Conservation (phyloP, 1,140 invertebrate genomes). For the Charaxes varanes region DNA sequence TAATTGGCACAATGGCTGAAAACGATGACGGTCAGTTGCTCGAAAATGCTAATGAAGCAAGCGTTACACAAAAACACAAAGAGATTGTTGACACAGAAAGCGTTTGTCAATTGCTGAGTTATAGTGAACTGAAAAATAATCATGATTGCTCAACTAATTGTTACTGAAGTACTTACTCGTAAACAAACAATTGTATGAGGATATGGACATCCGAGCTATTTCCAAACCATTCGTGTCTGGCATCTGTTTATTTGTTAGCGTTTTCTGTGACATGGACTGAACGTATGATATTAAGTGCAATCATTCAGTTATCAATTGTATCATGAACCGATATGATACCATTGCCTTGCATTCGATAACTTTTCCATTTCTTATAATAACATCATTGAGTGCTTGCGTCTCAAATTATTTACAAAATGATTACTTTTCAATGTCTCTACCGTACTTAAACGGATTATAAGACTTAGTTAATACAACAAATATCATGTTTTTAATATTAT, state of each 20-base stretch:
- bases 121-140: slow-evolving; percentile 37
- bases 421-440: no score
- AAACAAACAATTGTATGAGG: slow-evolving; percentile 49
- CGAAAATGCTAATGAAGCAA: slow-evolving; percentile 38
- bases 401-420: no score
- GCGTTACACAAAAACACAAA: slow-evolving; percentile 37
- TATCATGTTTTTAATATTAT: no score
- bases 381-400: no score
- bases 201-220: slow-evolving; percentile 36
- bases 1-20: slow-evolving; percentile 26
- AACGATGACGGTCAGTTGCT: slow-evolving; percentile 32
- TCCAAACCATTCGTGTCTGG: slow-evolving; percentile 22
- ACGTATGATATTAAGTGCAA: neutral
- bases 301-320: slow-evolving; percentile 1
- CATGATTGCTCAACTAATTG: slow-evolving; percentile 60
- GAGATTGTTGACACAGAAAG: slow-evolving; percentile 39
- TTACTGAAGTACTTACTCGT: slow-evolving; percentile 38
- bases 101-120: slow-evolving; percentile 28
- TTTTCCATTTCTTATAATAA: slow-evolving; percentile 3
- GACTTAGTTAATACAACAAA: no score
- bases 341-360: slow-evolving; percentile 2
- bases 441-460: no score
- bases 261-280: neutral
- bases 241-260: slow-evolving; percentile 15
- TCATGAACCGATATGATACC: slow-evolving; percentile 2